Base-by-base conservation (phyloP, 2,113 vertebrate genomes). In the Nansenia antarctica region DNA sequence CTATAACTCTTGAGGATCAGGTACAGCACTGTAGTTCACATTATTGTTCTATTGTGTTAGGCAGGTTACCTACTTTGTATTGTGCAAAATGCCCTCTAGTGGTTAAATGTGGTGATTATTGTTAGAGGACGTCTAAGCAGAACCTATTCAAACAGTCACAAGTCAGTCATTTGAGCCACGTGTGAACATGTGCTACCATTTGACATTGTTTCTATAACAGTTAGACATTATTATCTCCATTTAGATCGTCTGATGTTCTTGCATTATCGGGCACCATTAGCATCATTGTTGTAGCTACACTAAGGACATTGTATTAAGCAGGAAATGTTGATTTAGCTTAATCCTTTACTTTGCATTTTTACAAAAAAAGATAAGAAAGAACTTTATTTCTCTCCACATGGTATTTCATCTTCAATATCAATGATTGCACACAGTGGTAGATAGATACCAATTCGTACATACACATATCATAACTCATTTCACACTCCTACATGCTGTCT, bases 71-170 rank as follows among this genome's bases (percentile, higher is more conserved):
- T 18, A 52, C 27, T 60, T 15, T 30, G 5, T 31, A 76, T 37
- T 30, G 60, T n/a, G 24, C 18, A 26, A 29, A 24, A 11, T 11
- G 1, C 74, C 82, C 59, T 69, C 85, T 85, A 73, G 81, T 77
- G 65, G 27, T 24, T 4, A n/a, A n/a, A 1, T 1, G n/a, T n/a
- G 1, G 0, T 27, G 3, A 62, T 27, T 3, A 37, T 27, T 14
- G n/a, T n/a, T n/a, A 5, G 37, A 14, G 27, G 54, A 12, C 39
- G 2, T 32, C 22, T 15, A 1, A 37, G 66, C 35, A 7, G 34
- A 60, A 31, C 57, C 57, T 22, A 31, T 60, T 60, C 34, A 15
- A n/a, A 20, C 57, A 42, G 60, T 62, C 11, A 61, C 9, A 27
- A 49, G 52, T 35, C 27, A 27, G 2, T 7, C 47, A 22, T 62